Conservation (phyloP, 2,797 vertebrate species). For the Sebastolobus altivelis region DNA sequence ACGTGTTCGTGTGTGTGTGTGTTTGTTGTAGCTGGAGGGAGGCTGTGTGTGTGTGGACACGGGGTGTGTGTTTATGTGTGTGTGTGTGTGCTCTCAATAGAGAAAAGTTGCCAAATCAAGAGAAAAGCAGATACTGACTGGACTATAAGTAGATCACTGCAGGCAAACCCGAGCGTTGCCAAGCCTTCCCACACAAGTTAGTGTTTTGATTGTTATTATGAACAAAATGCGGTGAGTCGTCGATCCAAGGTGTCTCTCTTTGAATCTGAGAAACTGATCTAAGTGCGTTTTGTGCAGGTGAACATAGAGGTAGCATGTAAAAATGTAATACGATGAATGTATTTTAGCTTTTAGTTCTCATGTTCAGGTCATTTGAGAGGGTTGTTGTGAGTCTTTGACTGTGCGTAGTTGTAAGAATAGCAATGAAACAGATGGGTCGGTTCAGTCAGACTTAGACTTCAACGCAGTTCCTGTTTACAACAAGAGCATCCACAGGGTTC, state of each 20-base stretch:
- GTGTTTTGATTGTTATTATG: conserved; percentile 58
- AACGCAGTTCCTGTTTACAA: conserved; percentile 62
- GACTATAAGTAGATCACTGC: conserved; percentile 53
- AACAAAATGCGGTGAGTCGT: conserved; percentile 61
- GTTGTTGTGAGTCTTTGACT: conserved; percentile 50
- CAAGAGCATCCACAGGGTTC: conserved; percentile 38
- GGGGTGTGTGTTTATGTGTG: conserved; percentile 18
- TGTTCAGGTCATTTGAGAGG: conserved; percentile 46
- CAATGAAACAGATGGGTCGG: conserved; percentile 23
- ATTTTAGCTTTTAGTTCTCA: conserved; percentile 59
- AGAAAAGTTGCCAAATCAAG: conserved; percentile 67
- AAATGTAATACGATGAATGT: conserved; percentile 75
- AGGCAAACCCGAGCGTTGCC: conserved; percentile 44
- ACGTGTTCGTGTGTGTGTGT: conserved; percentile 26
- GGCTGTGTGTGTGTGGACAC: conserved; percentile 30
- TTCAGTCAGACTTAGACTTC: conserved; percentile 28
- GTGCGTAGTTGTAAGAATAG: conserved; percentile 47
- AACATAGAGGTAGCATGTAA: conserved; percentile 77
- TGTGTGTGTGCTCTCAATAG: conserved; percentile 34
- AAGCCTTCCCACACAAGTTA: conserved; percentile 48
- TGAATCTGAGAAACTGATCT: conserved; percentile 43
- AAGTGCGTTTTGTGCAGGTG: conserved; percentile 63
- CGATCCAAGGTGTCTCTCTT: conserved; percentile 29
- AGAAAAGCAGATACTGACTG: conserved; percentile 43
- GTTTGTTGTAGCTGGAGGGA: conserved; percentile 31